Evolutionary conservation across 2,113 vertebrate genomes (phyloP), one percentile per base, ranked within the genome.

Genomic region (Phrynocephalus versicolor): DNA sequence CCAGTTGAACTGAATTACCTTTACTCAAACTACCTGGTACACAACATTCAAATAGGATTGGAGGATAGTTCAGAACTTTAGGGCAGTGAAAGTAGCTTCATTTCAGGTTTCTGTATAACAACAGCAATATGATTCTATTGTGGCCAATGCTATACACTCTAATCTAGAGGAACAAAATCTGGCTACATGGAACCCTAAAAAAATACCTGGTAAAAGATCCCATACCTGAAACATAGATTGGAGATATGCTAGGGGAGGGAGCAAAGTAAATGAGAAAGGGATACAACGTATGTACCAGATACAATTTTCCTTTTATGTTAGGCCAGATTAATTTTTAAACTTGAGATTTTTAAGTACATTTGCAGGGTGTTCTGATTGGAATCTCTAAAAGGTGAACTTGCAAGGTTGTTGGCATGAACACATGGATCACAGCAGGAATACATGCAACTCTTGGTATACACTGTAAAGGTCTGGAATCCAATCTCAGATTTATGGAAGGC

Each of bases 11-110:
- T 84, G 72, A 85, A 90, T 39, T 89, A 60, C 85, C 30, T 94
- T 92, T 89, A 87, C 80, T 92, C 86, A 87, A 70, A 80, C 71
- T 85, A 92, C 87, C 65, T 88, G 88, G 79, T 86, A 91, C 82
- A 74, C 74, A 84, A 93, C 86, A 85, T 88, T 87, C 88, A 87
- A 94, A 89, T 16, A 83, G 84, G 88, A 37, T 45, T 83, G 37
- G 85, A 92, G 89, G 92, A 89, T 15, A 27, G 88, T 90, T 93
- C 85, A 89, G 39, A 88, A 51, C 85, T n/a, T 82, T 3, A 33
- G 84, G 69, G 55, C 67, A 23, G 65, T 84, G 1, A 58, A 0
- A 0, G 64, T 65, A 79, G 14, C 62, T 83, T 23, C 21, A 55
- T 79, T 86, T 74, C 41, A 41, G 45, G 41, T 33, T 64, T 9